These are phyloP conservation scores for Agrilus cyanescens DNA, from an alignment of 2,888 invertebrate species.

Conservation along the genomic window DNA sequence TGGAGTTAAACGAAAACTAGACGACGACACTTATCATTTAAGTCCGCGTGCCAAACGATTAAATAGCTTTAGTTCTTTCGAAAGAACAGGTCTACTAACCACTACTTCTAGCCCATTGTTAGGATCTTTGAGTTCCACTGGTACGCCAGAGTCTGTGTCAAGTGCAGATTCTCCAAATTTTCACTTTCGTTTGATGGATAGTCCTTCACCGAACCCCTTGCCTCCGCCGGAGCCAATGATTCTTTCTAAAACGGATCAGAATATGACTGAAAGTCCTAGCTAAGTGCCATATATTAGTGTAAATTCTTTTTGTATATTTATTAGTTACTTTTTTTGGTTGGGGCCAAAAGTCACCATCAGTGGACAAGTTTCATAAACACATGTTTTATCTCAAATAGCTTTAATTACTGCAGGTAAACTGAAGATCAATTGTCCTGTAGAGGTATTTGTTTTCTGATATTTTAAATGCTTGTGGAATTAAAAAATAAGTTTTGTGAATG, in stretches of 20 bases:
- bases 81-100: slow-evolving; percentile 32
- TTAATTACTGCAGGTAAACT: too few species aligned
- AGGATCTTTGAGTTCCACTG: slow-evolving; percentile 44
- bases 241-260: slow-evolving; percentile 32
- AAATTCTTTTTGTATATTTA: slow-evolving; percentile 3
- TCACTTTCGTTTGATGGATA: slow-evolving; percentile 41
- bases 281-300: slow-evolving; percentile 18
- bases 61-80: slow-evolving; percentile 29
- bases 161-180: slow-evolving; percentile 49
- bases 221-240: slow-evolving; percentile 31
- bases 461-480: too few species aligned
- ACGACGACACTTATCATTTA: slow-evolving; percentile 37
- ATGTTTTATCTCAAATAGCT: too few species aligned
- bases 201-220: slow-evolving; percentile 39
- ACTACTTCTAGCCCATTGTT: slow-evolving; percentile 38
- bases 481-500: too few species aligned
- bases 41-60: slow-evolving; percentile 37
- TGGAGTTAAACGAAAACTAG: slow-evolving; percentile 57
- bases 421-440: too few species aligned
- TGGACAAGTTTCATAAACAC: too few species aligned
- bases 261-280: slow-evolving; percentile 34
- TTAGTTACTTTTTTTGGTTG: not conserved
- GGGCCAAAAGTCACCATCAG: too few species aligned
- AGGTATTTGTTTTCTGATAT: too few species aligned
- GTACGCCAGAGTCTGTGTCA: slow-evolving; percentile 49